Conservation (phyloP, 2,888 invertebrate species). For the Meliscaeva auricollis region DNA sequence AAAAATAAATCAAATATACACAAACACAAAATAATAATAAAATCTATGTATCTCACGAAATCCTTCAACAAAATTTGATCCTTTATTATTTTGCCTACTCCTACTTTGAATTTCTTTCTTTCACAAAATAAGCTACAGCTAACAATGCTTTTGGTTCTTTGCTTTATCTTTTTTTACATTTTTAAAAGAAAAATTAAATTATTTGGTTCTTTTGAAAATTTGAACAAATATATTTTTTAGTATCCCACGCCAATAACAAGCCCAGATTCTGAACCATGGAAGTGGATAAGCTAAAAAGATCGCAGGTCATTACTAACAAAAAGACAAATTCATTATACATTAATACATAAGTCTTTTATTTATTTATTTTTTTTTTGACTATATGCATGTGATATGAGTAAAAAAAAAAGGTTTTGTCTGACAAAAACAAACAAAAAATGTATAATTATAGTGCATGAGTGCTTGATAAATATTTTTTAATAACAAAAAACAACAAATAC, state of each 20-base stretch:
- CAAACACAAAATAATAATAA: slow-evolving; percentile 26
- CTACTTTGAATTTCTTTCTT: slow-evolving; percentile 28
- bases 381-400: slow-evolving; percentile 65
- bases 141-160: slow-evolving; percentile 71
- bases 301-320: slow-evolving; percentile 85
- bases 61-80: slow-evolving; percentile 15
- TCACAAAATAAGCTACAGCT: slow-evolving; percentile 60
- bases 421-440: neutral
- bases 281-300: slow-evolving; percentile 88
- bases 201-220: slow-evolving; percentile 72
- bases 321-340: slow-evolving; percentile 73
- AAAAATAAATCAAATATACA: slow-evolving; percentile 16
- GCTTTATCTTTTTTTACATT: slow-evolving; percentile 60
- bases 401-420: slow-evolving; percentile 63
- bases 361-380: slow-evolving; percentile 39
- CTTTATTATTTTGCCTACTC: slow-evolving; percentile 28
- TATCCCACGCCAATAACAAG: slow-evolving; percentile 94
- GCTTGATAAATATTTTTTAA: slow-evolving; percentile 14
- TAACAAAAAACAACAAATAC: neutral
- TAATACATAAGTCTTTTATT: slow-evolving; percentile 62
- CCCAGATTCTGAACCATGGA: slow-evolving; percentile 95
- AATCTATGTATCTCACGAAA: slow-evolving; percentile 29
- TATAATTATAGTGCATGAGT: slow-evolving; percentile 29
- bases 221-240: slow-evolving; percentile 85
- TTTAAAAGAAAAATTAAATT: slow-evolving; percentile 63